These are phyloP conservation scores for Anarhynchus alexandrinus DNA, from an alignment of 2,113 vertebrate genomes.

Conservation along the genomic window DNA sequence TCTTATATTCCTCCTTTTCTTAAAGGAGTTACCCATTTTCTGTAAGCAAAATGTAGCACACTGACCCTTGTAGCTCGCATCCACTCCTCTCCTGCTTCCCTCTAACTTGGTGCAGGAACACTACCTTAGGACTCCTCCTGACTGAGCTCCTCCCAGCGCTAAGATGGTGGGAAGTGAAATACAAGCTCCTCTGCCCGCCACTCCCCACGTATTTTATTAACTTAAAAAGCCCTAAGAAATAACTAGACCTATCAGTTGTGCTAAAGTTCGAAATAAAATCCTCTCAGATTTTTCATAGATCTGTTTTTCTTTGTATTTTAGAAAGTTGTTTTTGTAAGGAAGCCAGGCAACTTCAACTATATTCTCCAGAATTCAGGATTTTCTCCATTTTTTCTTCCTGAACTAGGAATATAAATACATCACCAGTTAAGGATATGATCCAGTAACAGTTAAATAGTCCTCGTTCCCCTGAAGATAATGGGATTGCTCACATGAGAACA, in stretches of 20 bases:
- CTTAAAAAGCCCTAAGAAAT: not conserved
- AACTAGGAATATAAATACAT: not conserved
- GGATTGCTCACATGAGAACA: not conserved
- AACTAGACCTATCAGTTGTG: not conserved
- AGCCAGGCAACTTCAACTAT: not conserved
- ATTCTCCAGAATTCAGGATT: not conserved
- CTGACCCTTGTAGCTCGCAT: not conserved
- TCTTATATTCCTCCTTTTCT: not conserved
- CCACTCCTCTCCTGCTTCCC: not conserved
- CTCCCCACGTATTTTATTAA: rapidly evolving
- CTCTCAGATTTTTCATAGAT: not conserved
- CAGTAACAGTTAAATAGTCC: not conserved
- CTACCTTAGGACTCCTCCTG: not conserved
- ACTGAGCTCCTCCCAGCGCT: rapidly evolving
- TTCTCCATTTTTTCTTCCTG: not conserved
- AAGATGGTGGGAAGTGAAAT: not conserved
- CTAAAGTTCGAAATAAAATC: not conserved
- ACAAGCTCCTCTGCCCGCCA: not conserved
- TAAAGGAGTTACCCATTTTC: not conserved
- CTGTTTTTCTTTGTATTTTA: not conserved
- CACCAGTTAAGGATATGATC: not conserved
- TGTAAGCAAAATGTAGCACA: not conserved
- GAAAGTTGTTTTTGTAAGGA: not conserved
- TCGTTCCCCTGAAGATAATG: not conserved
- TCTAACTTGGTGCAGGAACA: not conserved